Evolutionary conservation across 2,113 vertebrate species (phyloP).

Genomic region (Macquaria australasica): DNA sequence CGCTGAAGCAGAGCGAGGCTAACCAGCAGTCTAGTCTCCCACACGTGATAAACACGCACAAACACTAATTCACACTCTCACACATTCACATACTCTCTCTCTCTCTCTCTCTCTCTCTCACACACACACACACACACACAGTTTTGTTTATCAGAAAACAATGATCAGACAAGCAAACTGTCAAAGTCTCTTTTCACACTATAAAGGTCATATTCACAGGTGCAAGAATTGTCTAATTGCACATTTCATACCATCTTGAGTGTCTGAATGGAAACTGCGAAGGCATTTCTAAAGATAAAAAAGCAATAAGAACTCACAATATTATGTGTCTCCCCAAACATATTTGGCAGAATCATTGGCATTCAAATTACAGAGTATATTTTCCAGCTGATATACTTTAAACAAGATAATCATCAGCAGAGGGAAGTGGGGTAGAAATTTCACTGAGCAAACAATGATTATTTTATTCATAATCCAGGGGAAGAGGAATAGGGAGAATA

Average conservation of each 20-base stretch:
- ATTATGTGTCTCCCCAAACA: conserved; percentile 69
- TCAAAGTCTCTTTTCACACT: conserved; percentile 62
- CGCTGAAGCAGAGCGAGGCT: conserved; percentile 48
- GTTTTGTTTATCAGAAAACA: conserved; percentile 69
- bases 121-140: conserved; percentile 18
- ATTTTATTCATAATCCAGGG: conserved; percentile 81
- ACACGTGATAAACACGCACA: conserved; percentile 20
- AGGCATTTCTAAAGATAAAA: conserved; percentile 78
- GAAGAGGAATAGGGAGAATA: conserved; percentile 63
- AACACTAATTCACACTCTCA: conserved; percentile 1
- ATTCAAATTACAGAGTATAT: conserved; percentile 83
- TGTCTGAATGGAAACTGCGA: conserved; percentile 70
- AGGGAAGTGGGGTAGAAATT: conserved; percentile 80
- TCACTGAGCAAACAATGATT: conserved; percentile 81
- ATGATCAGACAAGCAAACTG: conserved; percentile 58
- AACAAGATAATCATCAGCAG: conserved; percentile 83
- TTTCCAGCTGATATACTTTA: conserved; percentile 85
- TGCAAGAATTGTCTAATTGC: conserved; percentile 73
- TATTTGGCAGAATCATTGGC: conserved; percentile 76
- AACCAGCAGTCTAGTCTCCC: conserved; percentile 48
- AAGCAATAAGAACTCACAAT: conserved; percentile 70
- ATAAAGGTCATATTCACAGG: conserved; percentile 79
- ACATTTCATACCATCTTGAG: conserved; percentile 73
- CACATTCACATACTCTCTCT: conserved; percentile 20
- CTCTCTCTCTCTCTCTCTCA: conserved; percentile 7